Evolutionary conservation across 2,888 invertebrate genomes (phyloP).

Genomic region (Brachyptera putata): DNA sequence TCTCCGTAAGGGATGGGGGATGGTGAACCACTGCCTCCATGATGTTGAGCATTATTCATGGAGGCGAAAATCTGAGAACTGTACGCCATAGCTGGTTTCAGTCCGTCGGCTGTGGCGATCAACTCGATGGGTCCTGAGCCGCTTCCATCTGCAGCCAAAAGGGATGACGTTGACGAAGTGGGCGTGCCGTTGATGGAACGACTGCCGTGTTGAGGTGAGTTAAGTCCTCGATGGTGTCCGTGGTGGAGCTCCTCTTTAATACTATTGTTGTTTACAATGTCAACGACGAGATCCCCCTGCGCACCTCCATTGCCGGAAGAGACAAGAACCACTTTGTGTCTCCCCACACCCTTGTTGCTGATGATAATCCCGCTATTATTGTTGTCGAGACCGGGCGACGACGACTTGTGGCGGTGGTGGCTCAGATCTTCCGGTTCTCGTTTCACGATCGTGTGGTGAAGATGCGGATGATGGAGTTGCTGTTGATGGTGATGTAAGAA

Average conservation of each 20-base stretch:
- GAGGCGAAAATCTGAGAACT: constrained; percentile 66
- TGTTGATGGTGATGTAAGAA: constrained; percentile 44
- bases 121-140: constrained; percentile 47
- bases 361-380: constrained; percentile 49
- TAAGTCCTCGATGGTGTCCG: constrained; percentile 51
- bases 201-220: constrained; percentile 62
- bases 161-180: constrained; percentile 59
- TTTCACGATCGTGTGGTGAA: constrained; percentile 55
- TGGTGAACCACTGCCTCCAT: constrained; percentile 53
- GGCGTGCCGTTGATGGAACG: constrained; percentile 64
- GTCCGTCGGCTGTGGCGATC: constrained; percentile 46
- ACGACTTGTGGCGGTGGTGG: constrained; percentile 61
- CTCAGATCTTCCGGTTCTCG: constrained; percentile 79
- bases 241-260: constrained; percentile 51
- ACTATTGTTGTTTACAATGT: constrained; percentile 47
- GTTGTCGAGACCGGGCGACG: constrained; percentile 52
- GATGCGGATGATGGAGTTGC: constrained; percentile 33
- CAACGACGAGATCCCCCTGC: constrained; percentile 47
- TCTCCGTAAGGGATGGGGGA: constrained; percentile 58
- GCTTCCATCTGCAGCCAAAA: constrained; percentile 54
- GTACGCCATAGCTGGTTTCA: constrained; percentile 57
- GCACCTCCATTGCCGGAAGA: constrained; percentile 45
- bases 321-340: constrained; percentile 54
- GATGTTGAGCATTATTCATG: constrained; percentile 43
- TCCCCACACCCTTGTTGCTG: constrained; percentile 47